Conservation (phyloP, 2,113 vertebrate species). For the Seriola aureovittata region DNA sequence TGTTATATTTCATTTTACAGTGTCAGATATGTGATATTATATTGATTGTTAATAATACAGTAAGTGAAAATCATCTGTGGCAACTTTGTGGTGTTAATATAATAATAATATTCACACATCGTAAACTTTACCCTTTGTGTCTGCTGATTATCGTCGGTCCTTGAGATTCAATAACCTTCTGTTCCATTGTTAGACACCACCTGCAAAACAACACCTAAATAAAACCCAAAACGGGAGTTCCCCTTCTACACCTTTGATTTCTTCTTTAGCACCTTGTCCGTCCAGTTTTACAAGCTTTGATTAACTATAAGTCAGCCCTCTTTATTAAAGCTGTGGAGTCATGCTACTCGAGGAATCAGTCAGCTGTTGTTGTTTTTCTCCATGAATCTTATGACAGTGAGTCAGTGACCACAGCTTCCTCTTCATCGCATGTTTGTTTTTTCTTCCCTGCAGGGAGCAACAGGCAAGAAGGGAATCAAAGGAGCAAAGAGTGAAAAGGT, state of each 20-base stretch:
- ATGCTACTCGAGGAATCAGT: rapidly evolving
- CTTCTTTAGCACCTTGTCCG: neutral
- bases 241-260: neutral
- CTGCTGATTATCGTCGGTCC: too few relatives aligned
- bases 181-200: too few relatives aligned
- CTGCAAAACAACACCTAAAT: too few relatives aligned
- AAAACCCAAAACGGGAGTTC: constrained; percentile 1
- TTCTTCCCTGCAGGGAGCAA: constrained; percentile 69
- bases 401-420: neutral
- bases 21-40: too few relatives aligned
- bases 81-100: too few relatives aligned
- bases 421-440: neutral
- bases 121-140: too few relatives aligned
- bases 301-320: too few relatives aligned
- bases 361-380: constrained; percentile 1
- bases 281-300: neutral
- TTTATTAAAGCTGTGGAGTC: neutral
- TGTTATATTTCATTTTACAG: too few relatives aligned
- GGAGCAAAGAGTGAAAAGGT: constrained; percentile 84
- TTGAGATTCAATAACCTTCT: too few relatives aligned
- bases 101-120: too few relatives aligned
- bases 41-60: too few relatives aligned
- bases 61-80: too few relatives aligned
- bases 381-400: neutral
- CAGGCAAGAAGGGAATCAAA: constrained; percentile 74